Base-by-base conservation (phyloP, 2,888 invertebrate species). In the Netelia fuscicornis region DNA sequence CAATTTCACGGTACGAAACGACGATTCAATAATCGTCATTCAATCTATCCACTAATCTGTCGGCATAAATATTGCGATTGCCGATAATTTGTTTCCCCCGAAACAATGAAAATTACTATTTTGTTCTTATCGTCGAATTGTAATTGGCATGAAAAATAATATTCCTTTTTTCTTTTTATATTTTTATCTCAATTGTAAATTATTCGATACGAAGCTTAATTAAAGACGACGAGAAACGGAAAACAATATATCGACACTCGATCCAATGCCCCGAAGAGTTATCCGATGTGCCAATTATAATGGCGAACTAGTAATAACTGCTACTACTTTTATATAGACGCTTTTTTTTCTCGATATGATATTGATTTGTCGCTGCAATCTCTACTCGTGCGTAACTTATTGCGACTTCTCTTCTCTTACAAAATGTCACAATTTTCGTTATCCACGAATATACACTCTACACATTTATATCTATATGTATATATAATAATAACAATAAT, bases 341-440 rank as follows among this genome's bases (percentile, higher is more conserved):
- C 56, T 70, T 37, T 37, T 37, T 37, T 37, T 37, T 37, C 25
- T 70, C 68, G 52, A 68, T 52, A 52, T 13, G 68, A 56, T 30
- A 56, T 37, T 37, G 70, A 54, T 71, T 56, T 13, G 48, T 11
- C 5, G 48, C 48, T 25, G 37, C 37, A 58, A 48, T 13, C 48
- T 48, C 48, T 48, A 13, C 8, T 48, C 48, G 48, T 48, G 48
- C 48, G 13, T 13, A 48, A 48, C 48, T 48, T 48, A 37, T 48
- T 2, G 2, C 48, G 48, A 10, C 2, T 13, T 11, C 48, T 48
- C 11, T 48, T 48, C 10, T 10, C 48, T 10, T 48, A 1, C 48
- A 10, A 2, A 48, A 3, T 48, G 10, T 48, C 48, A 13, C 48
- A 48, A 48, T 48, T 48, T 48, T 48, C 48, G 48, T 13, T 48